phyloP scores from a whole-genome alignment of 2,113 vertebrate species.

The Sorex fumeus region DNA sequence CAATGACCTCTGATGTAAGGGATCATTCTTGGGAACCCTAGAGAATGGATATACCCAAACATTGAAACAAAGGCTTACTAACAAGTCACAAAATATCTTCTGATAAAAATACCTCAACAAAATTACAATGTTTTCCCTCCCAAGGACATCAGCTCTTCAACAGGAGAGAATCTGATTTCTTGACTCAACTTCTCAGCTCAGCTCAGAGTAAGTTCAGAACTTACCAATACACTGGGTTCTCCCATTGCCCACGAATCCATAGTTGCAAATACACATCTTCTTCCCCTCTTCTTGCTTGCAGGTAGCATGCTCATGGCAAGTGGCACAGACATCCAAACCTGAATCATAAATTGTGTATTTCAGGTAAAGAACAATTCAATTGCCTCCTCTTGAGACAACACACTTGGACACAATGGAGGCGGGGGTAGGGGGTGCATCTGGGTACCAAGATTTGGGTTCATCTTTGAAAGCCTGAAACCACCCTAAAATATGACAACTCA shows the following conservation, averaged over 20 bases:
- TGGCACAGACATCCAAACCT: slow-evolving; percentile 90
- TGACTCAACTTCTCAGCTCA: not conserved
- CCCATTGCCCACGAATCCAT: slow-evolving; percentile 96
- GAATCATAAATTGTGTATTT: slow-evolving; percentile 61
- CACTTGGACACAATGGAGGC: too few relatives aligned
- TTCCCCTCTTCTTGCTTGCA: slow-evolving; percentile 92
- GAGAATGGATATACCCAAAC: slow-evolving; percentile 9
- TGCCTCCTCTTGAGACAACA: not conserved
- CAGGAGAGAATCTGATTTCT: not conserved
- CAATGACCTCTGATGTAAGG: not conserved
- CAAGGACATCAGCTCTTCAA: not conserved
- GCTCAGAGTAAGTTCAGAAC: slow-evolving; percentile 50
- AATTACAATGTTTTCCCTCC: not conserved
- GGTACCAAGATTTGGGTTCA: too few relatives aligned
- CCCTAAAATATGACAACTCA: not conserved
- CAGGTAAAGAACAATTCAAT: slow-evolving; percentile 69
- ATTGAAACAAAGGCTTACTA: slow-evolving; percentile 43
- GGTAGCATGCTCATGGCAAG: slow-evolving; percentile 93
- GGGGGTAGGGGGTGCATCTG: too few relatives aligned
- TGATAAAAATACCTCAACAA: slow-evolving; percentile 45
- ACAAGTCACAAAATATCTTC: not conserved
- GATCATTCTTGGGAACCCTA: not conserved
- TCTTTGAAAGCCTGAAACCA: too few relatives aligned
- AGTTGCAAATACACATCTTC: slow-evolving; percentile 95
- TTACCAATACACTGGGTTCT: slow-evolving; percentile 93